Conservation (phyloP, 2,113 vertebrate species). For the Euleptes europaea region DNA sequence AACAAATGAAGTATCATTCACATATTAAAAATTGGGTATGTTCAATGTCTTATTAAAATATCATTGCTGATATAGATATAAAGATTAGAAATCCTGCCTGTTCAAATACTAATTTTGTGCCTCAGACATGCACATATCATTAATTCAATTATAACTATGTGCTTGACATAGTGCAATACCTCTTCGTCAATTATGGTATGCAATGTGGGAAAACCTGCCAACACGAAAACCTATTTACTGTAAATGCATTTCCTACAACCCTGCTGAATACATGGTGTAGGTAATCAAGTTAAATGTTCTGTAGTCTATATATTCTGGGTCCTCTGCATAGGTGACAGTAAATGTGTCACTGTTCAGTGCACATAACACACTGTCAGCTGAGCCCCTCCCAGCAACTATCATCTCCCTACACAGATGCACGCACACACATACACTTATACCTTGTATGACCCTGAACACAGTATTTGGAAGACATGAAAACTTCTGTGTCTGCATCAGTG, state of each 20-base stretch:
- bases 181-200: constrained; percentile 79
- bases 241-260: constrained; percentile 68
- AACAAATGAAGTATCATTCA: constrained; percentile 69
- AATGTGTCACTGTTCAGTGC: constrained; percentile 84
- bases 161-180: constrained; percentile 84
- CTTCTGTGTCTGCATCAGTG: constrained; percentile 81
- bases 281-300: constrained; percentile 83
- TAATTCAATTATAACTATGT: constrained; percentile 91
- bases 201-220: constrained; percentile 72
- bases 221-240: constrained; percentile 72
- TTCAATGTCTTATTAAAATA: constrained; percentile 71
- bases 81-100: constrained; percentile 79
- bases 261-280: constrained; percentile 68
- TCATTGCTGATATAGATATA: constrained; percentile 71
- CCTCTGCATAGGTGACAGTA: constrained; percentile 83
- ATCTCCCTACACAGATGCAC: constrained; percentile 49
- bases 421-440: constrained; percentile 50
- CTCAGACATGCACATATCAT: constrained; percentile 80
- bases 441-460: constrained; percentile 58
- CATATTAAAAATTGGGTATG: constrained; percentile 71
- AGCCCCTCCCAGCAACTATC: constrained; percentile 75
- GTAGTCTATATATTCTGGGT: constrained; percentile 77
- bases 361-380: constrained; percentile 84
- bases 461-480: constrained; percentile 85
- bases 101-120: constrained; percentile 82